phyloP scores from a whole-genome alignment of 2,888 invertebrate genomes.

The Caenorhabditis angaria region DNA sequence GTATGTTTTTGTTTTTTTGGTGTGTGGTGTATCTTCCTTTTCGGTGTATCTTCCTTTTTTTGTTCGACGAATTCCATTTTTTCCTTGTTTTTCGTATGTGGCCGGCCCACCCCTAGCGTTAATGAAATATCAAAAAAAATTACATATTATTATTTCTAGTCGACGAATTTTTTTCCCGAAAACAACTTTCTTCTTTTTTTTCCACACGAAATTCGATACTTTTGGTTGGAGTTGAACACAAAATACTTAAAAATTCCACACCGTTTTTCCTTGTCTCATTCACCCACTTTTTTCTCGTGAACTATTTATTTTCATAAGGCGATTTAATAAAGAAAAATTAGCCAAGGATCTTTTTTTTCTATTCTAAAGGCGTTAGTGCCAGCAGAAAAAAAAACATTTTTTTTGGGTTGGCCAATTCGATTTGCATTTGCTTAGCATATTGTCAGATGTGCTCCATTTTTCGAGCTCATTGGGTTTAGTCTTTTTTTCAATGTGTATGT shows the following conservation, averaged over 20 bases:
- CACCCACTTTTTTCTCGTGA: background rate
- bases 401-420: background rate
- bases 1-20: background rate
- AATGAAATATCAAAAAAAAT: too few relatives aligned
- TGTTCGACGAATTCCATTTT: too few relatives aligned
- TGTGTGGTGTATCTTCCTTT: too few relatives aligned
- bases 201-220: background rate
- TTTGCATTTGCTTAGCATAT: slow-evolving; percentile 4
- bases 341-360: background rate
- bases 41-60: background rate
- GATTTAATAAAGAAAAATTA: too few relatives aligned
- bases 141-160: background rate
- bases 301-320: too few relatives aligned
- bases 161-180: background rate
- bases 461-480: too few relatives aligned
- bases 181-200: background rate
- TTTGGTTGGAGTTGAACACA: too few relatives aligned
- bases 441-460: background rate
- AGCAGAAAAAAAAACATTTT: background rate
- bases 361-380: background rate
- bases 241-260: background rate
- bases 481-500: too few relatives aligned
- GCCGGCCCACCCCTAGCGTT: too few relatives aligned
- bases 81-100: too few relatives aligned
- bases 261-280: background rate